Base-by-base conservation (phyloP, 2,888 invertebrate genomes). In the Podotricha telesiphe region DNA sequence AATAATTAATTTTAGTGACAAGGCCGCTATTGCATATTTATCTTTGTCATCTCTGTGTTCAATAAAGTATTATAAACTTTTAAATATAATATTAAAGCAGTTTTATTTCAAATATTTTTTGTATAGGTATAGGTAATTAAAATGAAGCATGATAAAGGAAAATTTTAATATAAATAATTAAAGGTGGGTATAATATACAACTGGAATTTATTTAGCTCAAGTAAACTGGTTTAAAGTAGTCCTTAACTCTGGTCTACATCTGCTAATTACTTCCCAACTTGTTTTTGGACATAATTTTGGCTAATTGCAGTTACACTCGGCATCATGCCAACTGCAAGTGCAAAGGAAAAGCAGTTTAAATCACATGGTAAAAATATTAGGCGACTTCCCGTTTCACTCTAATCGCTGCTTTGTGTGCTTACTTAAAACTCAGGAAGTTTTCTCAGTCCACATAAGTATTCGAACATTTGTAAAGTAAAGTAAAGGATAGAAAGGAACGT, bases 241-340 rank as follows among this genome's bases (percentile, higher is more conserved):
- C 83, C 81, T 84, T 83, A 85, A 85, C 81, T 86, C 82, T 79
- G 77, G 82, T 87, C 86, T 86, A 88, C 89, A 89, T 87, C 88
- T 88, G 87, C 86, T 89, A 91, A 91, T 91, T 91, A 87, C 87
- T 89, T 84, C 82, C 75, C 81, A 89, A 89, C 86, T 90, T 90
- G 91, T 91, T 92, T 90, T 90, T 85, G 85, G 86, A 85, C 87
- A 90, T 89, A 88, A 91, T 91, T 91, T 89, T 82, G 85, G 89
- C 89, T 91, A 92, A 92, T 90, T 91, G 89, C 89, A 80, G 84
- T 85, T 81, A 85, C 82, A 82, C 83, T 88, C 83, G 90, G 91
- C 87, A 75, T 75, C 62, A 74, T 75, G 88, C 89, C 90, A 89
- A 84, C 80, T 80, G 77, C 77, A 75, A 81, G 80, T 80, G 77